Conservation (phyloP, 2,797 vertebrate genomes). For the Cirrhinus molitorella region DNA sequence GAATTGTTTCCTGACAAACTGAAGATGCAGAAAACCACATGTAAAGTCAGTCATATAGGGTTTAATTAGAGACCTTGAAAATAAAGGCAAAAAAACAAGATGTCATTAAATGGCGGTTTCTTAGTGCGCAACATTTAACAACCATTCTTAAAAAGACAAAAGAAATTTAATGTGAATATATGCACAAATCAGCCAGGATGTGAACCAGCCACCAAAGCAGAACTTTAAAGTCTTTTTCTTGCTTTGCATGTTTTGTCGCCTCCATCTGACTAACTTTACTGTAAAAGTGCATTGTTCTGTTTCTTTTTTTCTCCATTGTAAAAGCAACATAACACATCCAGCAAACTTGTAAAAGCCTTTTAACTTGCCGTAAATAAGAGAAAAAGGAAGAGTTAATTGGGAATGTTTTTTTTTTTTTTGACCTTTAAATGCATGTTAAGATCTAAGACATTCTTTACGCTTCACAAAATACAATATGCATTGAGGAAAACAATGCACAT, state of each 20-base stretch:
- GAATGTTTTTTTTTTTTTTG: neutral
- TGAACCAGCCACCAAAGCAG: conserved; percentile 64
- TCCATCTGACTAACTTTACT: conserved; percentile 70
- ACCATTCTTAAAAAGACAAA: conserved; percentile 71
- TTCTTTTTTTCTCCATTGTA: conserved; percentile 53
- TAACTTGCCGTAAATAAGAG: conserved; percentile 27
- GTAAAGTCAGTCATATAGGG: conserved; percentile 73
- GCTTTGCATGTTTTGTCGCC: conserved; percentile 65
- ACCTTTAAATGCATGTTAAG: conserved; percentile 18
- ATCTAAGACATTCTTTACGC: conserved; percentile 20
- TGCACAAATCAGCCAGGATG: conserved; percentile 73
- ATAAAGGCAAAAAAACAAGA: conserved; percentile 68
- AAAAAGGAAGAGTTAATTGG: conserved; percentile 37
- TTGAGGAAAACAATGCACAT: conserved; percentile 22
- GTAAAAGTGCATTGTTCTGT: conserved; percentile 54
- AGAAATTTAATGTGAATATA: conserved; percentile 69
- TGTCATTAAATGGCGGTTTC: conserved; percentile 77
- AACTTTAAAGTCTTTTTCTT: conserved; percentile 66
- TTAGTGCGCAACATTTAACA: conserved; percentile 74
- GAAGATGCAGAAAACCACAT: conserved; percentile 75
- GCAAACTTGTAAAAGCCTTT: conserved; percentile 44
- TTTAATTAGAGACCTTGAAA: conserved; percentile 77
- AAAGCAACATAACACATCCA: conserved; percentile 42
- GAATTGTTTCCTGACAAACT: conserved; percentile 60
- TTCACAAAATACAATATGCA: neutral